A percentile compares a stretch with the other conserved stretches of the same genome.
phyloP scores from a whole-genome alignment of 2,113 vertebrate species.

The Chaenogobius annularis region DNA sequence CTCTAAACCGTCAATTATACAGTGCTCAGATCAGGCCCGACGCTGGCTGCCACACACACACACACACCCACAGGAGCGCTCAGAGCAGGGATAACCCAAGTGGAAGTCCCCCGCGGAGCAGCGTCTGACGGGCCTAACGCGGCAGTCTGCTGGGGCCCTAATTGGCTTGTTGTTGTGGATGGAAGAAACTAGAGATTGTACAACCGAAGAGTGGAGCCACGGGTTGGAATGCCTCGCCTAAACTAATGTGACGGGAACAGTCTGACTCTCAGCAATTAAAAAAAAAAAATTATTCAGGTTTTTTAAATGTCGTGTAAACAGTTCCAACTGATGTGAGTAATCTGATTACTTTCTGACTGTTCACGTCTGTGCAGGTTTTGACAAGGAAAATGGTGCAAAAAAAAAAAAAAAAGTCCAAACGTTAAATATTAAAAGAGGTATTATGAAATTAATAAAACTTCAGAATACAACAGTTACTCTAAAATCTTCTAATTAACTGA shows the following conservation, averaged over 20 bases:
- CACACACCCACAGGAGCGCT: background rate
- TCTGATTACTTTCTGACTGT: too few species aligned
- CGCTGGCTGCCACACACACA: background rate
- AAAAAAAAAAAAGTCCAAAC: too few species aligned
- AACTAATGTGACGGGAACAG: too few species aligned
- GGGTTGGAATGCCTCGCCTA: background rate
- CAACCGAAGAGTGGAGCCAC: background rate
- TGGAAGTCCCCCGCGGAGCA: conserved; percentile 3
- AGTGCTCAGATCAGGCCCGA: background rate
- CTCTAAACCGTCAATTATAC: conserved; percentile 2
- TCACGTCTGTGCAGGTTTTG: too few species aligned
- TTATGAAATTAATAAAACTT: too few species aligned
- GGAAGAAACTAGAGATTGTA: conserved; percentile 3
- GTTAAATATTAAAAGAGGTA: too few species aligned
- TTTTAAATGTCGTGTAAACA: too few species aligned
- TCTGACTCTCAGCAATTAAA: background rate
- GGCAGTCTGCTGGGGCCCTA: background rate
- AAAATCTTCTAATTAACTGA: too few species aligned
- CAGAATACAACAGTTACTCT: too few species aligned
- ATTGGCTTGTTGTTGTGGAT: conserved; percentile 2
- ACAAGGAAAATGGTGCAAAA: too few species aligned
- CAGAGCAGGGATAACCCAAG: background rate
- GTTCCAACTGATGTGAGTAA: too few species aligned
- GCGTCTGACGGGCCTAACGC: conserved; percentile 6
- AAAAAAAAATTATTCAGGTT: too few species aligned